A percentile compares a stretch with the other conserved stretches of the same genome.
Conservation (phyloP, 2,797 vertebrate genomes). For the Pelobates cultripes region DNA sequence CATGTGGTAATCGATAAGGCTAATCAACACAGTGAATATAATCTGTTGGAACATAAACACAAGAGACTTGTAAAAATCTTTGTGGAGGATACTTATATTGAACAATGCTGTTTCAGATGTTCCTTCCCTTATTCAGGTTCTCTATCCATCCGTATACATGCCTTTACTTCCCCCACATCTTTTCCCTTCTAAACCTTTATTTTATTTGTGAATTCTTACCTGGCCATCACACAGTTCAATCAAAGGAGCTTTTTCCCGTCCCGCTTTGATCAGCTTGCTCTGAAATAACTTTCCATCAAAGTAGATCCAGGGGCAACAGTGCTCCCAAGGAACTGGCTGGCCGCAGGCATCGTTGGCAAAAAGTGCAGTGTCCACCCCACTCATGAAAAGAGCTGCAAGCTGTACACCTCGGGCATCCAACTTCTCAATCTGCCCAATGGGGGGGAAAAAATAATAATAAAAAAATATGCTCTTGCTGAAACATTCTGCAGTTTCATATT, state of each 20-base stretch:
- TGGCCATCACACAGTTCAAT: slow-evolving; percentile 91
- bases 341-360: slow-evolving; percentile 92
- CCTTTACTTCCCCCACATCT: too few relatives aligned
- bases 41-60: too few relatives aligned
- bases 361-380: slow-evolving; percentile 88
- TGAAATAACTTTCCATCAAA: slow-evolving; percentile 92
- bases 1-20: too few relatives aligned
- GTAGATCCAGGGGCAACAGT: slow-evolving; percentile 94
- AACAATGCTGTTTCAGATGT: too few relatives aligned
- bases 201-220: slow-evolving; percentile 64
- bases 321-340: slow-evolving; percentile 91
- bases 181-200: too few relatives aligned
- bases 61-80: too few relatives aligned
- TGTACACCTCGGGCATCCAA: slow-evolving; percentile 89
- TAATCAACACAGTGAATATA: too few relatives aligned
- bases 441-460: background rate
- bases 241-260: slow-evolving; percentile 80
- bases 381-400: slow-evolving; percentile 90
- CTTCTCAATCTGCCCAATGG: slow-evolving; percentile 82
- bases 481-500: background rate
- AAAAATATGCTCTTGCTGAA: too few relatives aligned
- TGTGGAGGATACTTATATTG: too few relatives aligned
- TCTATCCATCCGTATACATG: too few relatives aligned
- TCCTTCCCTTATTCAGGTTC: too few relatives aligned
- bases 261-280: slow-evolving; percentile 86